Base-by-base conservation (phyloP, 2,113 vertebrate genomes). In the Fregetta grallaria region DNA sequence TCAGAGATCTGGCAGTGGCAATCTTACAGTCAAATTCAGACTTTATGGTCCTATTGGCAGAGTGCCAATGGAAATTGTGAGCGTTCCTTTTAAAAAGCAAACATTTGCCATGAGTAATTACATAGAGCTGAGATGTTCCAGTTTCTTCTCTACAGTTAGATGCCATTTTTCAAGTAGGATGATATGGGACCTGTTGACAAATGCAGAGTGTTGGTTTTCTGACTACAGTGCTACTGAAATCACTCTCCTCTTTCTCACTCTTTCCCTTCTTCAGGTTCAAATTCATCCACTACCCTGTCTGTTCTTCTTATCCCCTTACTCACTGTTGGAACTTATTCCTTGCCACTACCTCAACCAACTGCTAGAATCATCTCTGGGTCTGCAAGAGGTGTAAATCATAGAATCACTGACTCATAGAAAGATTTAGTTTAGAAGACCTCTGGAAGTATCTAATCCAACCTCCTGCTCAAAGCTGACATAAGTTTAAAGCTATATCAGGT, bases 11-110 rank as follows among this genome's bases (percentile, higher is more conserved):
- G 55, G 16, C 44, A 80, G 55, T 44, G 58, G 13, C 59, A 76
- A 20, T 86, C 59, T 90, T 79, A 32, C 3, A 68, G 45, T 61
- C 58, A 79, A 63, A 82, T 76, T 83, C 50, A 86, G 47, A 62
- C 14, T 70, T 93, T n/a, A 7, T 59, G 55, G 30, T 77, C 29
- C 55, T 70, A 3, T 63, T 88, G 72, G 32, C 58, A 61, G 42
- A 89, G 15, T 84, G 49, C n/a, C 30, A 44, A 3, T 56, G 36
- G 80, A 84, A 89, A 47, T 42, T 65, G 23, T 49, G 62, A 88
- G 12, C 45, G 47, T 61, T 93, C 78, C 66, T 73, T 88, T 90
- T 88, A 66, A 86, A 94, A 95, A 90, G 22, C 58, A 91, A 92
- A 76, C 34, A 47, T 80, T 92, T 94, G 32, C 47, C 32, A 50